phyloP scores from a whole-genome alignment of 2,113 vertebrate species.

The Cyanoramphus novaezelandiae region DNA sequence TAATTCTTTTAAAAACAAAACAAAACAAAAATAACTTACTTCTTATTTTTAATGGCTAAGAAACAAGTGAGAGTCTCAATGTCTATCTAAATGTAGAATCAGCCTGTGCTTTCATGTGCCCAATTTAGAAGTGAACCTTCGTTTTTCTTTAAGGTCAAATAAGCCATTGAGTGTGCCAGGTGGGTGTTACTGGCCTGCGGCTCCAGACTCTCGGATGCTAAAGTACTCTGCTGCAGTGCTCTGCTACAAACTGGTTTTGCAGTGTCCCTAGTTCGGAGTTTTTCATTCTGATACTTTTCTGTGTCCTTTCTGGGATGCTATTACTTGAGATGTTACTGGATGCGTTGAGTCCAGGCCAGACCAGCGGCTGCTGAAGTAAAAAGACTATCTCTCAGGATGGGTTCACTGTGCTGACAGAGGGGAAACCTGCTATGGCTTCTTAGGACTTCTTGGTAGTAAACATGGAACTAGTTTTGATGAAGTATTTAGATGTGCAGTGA shows the following conservation, averaged over 20 bases:
- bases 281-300: background rate
- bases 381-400: background rate
- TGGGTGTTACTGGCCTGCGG: background rate
- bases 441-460: background rate
- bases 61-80: background rate
- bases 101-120: background rate
- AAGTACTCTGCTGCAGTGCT: background rate
- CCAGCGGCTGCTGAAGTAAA: background rate
- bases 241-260: background rate
- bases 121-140: background rate
- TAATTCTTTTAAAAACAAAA: background rate
- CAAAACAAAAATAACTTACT: background rate
- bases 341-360: background rate
- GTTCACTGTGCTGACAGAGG: background rate
- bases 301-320: background rate
- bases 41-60: background rate
- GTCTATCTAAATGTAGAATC: background rate
- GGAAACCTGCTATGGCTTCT: background rate
- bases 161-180: background rate
- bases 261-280: background rate
- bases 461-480: background rate
- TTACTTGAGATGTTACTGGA: background rate
- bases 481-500: background rate
- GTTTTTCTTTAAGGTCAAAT: background rate
- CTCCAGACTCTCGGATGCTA: background rate